Evolutionary conservation across 1,140 invertebrate species (phyloP), one percentile per base, ranked within the genome.

Genomic region (Pantala flavescens): DNA sequence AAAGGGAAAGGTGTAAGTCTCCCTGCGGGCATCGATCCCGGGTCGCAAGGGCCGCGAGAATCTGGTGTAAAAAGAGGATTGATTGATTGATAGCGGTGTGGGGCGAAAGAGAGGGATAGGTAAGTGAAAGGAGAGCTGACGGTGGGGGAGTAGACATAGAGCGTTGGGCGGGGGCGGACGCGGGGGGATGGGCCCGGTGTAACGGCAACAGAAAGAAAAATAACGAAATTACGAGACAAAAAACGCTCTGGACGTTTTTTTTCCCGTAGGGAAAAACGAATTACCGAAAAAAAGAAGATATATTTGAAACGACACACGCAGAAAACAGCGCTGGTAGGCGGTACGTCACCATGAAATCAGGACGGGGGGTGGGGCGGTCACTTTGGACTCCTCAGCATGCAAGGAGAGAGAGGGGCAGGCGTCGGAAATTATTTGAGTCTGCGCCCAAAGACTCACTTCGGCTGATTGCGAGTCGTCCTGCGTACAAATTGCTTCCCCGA

Each of bases 141-240:
- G 49, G 12, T 5, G 49, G 49, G 14, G 49, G 49, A 63, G 49
- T 21, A 21, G 49, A 21, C 14, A 63, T 63, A 21, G 49, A 63
- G 28, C n/a, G 49, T 3, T 21, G 49, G n/a, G 49, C 49, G 49
- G n/a, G 12, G 49, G 43, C 10, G 9, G 49, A 14, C 16, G n/a
- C 3, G 3, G 49, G 49, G 49, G 49, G n/a, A 63, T 16, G n/a
- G 49, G n/a, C 16, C 3, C 49, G 49, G 49, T 63, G 49, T 63
- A 63, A 63, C 49, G 49, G 49, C 49, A 63, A 63, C 49, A 63
- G 49, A 63, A 63, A 63, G 49, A 63, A 63, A 63, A 63, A 63
- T 63, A 63, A 63, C 49, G 49, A 63, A 63, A 63, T 63, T 63
- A 63, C 49, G 49, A 63, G 49, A 63, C 49, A 63, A 63, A 63